phyloP scores from a whole-genome alignment of 2,797 vertebrate genomes.

The Todus mexicanus region DNA sequence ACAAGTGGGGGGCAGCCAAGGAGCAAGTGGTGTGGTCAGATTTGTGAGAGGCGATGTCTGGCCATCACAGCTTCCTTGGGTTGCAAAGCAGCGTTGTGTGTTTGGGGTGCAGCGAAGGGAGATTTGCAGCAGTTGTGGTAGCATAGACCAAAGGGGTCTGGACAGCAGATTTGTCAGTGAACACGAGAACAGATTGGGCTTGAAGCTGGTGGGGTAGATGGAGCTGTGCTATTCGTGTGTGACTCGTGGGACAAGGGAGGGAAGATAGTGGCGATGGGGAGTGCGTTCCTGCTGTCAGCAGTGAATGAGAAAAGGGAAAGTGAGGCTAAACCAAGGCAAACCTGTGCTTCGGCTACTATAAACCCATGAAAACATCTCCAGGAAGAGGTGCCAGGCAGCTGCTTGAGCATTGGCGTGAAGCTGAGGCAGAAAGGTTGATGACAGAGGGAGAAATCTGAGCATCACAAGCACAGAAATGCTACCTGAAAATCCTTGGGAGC shows the following conservation, averaged over 20 bases:
- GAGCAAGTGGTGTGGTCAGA: not conserved
- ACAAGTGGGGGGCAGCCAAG: not conserved
- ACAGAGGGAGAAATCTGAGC: not conserved
- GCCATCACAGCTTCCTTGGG: not conserved
- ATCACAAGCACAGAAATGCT: not conserved
- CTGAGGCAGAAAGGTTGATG: not conserved
- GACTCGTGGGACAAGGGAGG: not conserved
- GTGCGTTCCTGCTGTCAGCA: not conserved
- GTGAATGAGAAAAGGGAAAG: not conserved
- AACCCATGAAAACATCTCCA: not conserved
- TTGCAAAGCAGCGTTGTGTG: not conserved
- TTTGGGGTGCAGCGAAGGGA: not conserved
- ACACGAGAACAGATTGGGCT: not conserved
- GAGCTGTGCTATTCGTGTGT: not conserved
- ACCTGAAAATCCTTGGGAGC: not conserved
- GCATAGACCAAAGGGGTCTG: not conserved
- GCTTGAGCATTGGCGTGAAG: not conserved
- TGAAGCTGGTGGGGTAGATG: not conserved
- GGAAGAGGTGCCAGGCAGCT: not conserved
- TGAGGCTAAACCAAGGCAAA: not conserved
- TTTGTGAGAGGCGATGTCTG: not conserved
- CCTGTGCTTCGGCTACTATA: not conserved
- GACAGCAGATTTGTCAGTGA: not conserved
- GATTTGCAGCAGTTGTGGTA: not conserved
- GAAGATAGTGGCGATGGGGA: not conserved